Base-by-base conservation (phyloP, 2,113 vertebrate genomes). In the Zapornia atra region DNA sequence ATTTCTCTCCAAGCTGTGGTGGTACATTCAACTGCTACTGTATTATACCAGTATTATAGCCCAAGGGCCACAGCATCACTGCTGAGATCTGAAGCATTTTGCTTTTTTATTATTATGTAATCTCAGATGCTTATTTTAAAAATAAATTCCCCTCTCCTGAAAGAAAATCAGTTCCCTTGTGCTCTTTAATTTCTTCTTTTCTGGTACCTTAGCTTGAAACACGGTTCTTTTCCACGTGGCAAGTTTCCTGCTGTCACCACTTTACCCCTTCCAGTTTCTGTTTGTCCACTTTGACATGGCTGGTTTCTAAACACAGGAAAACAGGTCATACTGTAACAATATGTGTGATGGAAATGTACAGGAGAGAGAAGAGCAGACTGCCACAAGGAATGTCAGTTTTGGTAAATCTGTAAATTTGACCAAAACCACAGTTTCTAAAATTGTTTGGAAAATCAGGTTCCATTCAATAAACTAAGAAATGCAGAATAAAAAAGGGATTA, bases 161-260 rank as follows among this genome's bases (percentile, higher is more conserved):
- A 76, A 64, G 15, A 68, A 68, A 90, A 34, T 13, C 1, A 0
- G 2, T 15, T 79, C 13, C 17, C 8, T 38, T 4, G 0, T 21
- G 60, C 11, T 46, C 50, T 31, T 59, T 10, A 44, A 54, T 68
- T 38, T 53, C 34, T 60, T 57, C 5, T 64, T 68, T 79, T 68
- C 13, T 12, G 5, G 5, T 29, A 42, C 9, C 11, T 53, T 77
- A 57, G 12, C 24, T 79, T 50, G 40, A 82, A 93, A 31, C 14
- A 82, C n/a, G 44, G 42, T 31, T 64, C n/a, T 54, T 40, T 82
- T 15, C 48, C 19, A n/a, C 4, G 10, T 10, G 9, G 34, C 16
- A 94, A 46, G 17, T 17, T 84, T 70, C n/a, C 25, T 14, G 6
- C 14, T 59, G 5, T 31, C 63, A 48, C 5, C 22, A 7, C 11